These are phyloP conservation scores for Gandaritis pyraliata DNA, from an alignment of 2,888 invertebrate genomes.

Conservation along the genomic window DNA sequence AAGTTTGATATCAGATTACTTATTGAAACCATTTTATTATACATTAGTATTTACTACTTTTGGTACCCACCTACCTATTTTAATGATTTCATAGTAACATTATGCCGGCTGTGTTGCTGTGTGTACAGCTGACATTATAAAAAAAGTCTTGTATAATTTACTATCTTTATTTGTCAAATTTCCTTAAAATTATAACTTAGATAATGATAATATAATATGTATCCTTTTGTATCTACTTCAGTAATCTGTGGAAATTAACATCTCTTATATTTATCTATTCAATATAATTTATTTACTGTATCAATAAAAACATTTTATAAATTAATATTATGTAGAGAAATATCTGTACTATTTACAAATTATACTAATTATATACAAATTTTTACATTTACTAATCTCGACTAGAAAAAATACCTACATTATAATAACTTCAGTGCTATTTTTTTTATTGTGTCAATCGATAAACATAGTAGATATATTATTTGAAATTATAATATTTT, in stretches of 20 bases:
- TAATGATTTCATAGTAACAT: too few species aligned
- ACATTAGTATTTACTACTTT: too few species aligned
- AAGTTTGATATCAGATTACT: too few species aligned
- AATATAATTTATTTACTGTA: constrained; percentile 35
- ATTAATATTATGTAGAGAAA: constrained; percentile 31
- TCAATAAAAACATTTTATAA: constrained; percentile 24
- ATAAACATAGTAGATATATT: neutral
- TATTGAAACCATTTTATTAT: too few species aligned
- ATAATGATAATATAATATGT: constrained; percentile 36
- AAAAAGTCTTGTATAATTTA: constrained; percentile 53
- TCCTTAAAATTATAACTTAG: constrained; percentile 55
- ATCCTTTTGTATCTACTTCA: constrained; percentile 40
- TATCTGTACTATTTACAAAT: constrained; percentile 25
- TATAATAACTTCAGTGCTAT: constrained; percentile 12
- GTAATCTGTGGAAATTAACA: constrained; percentile 34
- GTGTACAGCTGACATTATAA: too few species aligned
- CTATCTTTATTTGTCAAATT: constrained; percentile 83
- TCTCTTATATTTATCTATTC: constrained; percentile 37
- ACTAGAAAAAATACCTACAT: constrained; percentile 7
- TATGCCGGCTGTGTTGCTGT: too few species aligned
- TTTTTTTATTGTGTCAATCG: constrained; percentile 4
- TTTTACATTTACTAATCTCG: constrained; percentile 5
- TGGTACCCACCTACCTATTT: too few species aligned
- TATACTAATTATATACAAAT: constrained; percentile 35
- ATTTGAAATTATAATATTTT: too few species aligned